Base-by-base conservation (phyloP, 2,797 vertebrate genomes). In the Alca torda region DNA sequence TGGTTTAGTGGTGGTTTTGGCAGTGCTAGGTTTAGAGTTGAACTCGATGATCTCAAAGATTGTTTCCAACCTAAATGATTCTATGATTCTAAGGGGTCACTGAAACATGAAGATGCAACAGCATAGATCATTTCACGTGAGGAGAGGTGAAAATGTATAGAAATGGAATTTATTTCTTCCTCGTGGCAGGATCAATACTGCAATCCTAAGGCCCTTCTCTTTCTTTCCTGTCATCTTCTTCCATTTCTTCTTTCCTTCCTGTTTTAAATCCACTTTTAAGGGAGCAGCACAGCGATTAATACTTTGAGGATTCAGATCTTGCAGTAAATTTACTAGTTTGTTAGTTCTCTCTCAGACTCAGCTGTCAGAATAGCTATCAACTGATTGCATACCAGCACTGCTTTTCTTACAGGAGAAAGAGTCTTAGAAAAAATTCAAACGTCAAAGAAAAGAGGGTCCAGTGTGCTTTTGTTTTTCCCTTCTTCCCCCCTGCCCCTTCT, bases 81-180 rank as follows among this genome's bases (percentile, higher is more conserved):
- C 4, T 41, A 0, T 56, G 6, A 19, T 76, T 78, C 33, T 24
- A 26, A 59, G 61, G 65, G 19, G 23, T 46, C 3, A 1, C 28
- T 88, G 59, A 85, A 91, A 69, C 33, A 48, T n/a, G 28, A 67
- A 20, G 11, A 80, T 73, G 16, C 1, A 5, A 50, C 18, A 53
- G 16, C 35, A 16, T 6, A 59, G 16, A 46, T 81, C 3, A n/a
- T 75, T 90, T 69, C 18, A 11, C 0, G 0, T 20, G 16, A 41
- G 46, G 28, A 6, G n/a, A 72, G n/a, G 14, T 72, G 67, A 63
- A 60, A 68, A 87, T 74, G 13, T 6, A 7, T 59, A 51, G 77
- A 26, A 72, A 39, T 70, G 67, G 18, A 18, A 35, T 59, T 89
- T 75, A 16, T 56, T 69, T 70, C 45, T 48, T 80, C 15, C 10